phyloP scores from a whole-genome alignment of 2,888 invertebrate species.

The Parasteatoda lunata region DNA sequence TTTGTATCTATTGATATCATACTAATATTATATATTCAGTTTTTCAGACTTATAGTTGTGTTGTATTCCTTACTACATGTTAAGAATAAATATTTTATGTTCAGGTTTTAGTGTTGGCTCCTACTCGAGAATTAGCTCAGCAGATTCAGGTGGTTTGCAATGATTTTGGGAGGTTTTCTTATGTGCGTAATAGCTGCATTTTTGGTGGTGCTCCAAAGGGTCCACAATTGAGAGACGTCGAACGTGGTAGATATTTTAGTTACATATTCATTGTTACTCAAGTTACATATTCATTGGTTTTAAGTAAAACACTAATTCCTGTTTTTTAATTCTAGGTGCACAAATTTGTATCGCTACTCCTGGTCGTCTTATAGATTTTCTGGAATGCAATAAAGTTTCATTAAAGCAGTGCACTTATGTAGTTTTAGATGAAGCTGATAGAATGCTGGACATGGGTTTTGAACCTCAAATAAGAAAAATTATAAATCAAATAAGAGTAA shows the following conservation, averaged over 20 bases:
- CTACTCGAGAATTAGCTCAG: constrained; percentile 90
- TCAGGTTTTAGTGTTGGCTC: constrained; percentile 84
- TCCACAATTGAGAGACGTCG: constrained; percentile 82
- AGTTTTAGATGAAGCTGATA: constrained; percentile 95
- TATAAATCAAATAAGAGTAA: constrained; percentile 89
- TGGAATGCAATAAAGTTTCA: constrained; percentile 90
- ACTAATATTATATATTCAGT: no score
- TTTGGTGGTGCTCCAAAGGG: constrained; percentile 98
- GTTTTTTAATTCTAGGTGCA: constrained; percentile 79
- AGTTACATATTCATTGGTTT: background rate
- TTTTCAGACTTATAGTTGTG: no score
- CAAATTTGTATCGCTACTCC: constrained; percentile 97
- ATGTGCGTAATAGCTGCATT: constrained; percentile 93
- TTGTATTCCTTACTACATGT: no score
- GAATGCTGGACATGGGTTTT: constrained; percentile 99
- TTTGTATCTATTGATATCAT: no score
- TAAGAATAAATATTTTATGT: background rate
- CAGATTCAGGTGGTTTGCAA: constrained; percentile 88
- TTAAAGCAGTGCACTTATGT: constrained; percentile 91
- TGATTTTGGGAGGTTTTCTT: constrained; percentile 84
- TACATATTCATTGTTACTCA: background rate
- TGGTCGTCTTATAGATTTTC: constrained; percentile 92
- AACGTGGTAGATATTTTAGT: constrained; percentile 42
- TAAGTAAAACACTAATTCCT: background rate
- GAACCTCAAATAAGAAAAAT: constrained; percentile 97